A percentile compares a stretch with the other conserved stretches of the same genome.
phyloP scores from a whole-genome alignment of 2,888 invertebrate genomes.

The Lasioglossum pauxillum region DNA sequence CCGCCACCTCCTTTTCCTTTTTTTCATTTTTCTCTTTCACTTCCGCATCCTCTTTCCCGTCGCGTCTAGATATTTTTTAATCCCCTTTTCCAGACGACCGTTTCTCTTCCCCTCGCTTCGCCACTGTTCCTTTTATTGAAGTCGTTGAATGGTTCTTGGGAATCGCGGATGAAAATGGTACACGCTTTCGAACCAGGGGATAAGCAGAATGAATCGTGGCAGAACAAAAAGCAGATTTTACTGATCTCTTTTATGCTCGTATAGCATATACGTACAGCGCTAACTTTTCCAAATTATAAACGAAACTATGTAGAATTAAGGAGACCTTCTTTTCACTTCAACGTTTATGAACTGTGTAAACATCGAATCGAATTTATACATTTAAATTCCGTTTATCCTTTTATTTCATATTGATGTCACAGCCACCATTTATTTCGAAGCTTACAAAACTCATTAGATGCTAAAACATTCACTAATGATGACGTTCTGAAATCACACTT shows the following conservation, averaged over 20 bases:
- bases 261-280: too few relatives aligned
- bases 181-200: neutral
- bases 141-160: neutral
- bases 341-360: too few relatives aligned
- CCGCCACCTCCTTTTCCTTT: neutral
- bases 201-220: neutral
- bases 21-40: neutral
- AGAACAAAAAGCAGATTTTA: neutral
- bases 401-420: too few relatives aligned
- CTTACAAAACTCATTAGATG: too few relatives aligned
- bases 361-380: too few relatives aligned
- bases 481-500: too few relatives aligned
- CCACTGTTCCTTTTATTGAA: neutral
- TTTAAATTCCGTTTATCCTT: too few relatives aligned
- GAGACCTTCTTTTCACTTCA: too few relatives aligned
- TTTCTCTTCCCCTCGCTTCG: neutral
- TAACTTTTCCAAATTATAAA: too few relatives aligned
- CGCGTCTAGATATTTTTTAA: neutral
- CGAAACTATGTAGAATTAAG: too few relatives aligned
- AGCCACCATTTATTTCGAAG: too few relatives aligned
- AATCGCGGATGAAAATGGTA: neutral
- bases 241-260: neutral
- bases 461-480: too few relatives aligned
- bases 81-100: conserved; percentile 1
- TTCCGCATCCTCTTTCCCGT: neutral